Evolutionary conservation across 2,888 invertebrate species (phyloP).

Genomic region (Megamerina dolium): DNA sequence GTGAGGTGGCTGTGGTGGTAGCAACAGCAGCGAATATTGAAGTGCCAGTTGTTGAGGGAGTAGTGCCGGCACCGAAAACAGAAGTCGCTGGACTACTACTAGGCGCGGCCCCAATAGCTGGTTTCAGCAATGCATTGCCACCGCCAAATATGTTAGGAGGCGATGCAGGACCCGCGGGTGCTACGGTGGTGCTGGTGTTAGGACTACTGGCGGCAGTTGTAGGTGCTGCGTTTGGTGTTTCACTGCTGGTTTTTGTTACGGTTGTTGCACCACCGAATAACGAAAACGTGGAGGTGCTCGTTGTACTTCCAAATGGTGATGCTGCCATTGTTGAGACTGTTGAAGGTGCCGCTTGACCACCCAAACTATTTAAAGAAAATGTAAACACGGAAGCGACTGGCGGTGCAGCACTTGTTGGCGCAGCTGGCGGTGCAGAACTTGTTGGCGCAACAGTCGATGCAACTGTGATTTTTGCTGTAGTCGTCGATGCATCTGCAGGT

Average conservation of each 20-base stretch:
- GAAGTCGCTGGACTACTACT: too few relatives aligned
- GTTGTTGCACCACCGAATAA: conserved; percentile 20
- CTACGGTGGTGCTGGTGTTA: conserved; percentile 6
- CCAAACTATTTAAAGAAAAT: too few relatives aligned
- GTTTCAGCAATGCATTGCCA: too few relatives aligned
- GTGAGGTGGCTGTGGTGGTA: conserved; percentile 12
- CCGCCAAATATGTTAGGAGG: not conserved
- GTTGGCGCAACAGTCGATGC: conserved; percentile 4
- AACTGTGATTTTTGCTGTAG: conserved; percentile 1
- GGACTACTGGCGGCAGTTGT: too few relatives aligned
- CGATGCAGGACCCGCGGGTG: not conserved
- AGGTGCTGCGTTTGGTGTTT: conserved; percentile 10
- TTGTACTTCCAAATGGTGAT: not conserved
- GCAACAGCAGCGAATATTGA: conserved; percentile 18
- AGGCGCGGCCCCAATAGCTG: too few relatives aligned
- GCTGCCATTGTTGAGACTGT: conserved; percentile 11
- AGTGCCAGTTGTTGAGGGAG: conserved; percentile 10
- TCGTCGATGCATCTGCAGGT: conserved; percentile 8
- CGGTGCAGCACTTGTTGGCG: conserved; percentile 13
- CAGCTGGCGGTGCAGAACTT: conserved; percentile 6
- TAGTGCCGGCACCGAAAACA: conserved; percentile 6
- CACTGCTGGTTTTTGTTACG: too few relatives aligned
- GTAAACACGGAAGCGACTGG: too few relatives aligned
- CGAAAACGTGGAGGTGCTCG: conserved; percentile 1
- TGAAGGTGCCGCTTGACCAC: too few relatives aligned